Conservation (phyloP, 2,113 vertebrate genomes). For the Boleophthalmus pectinirostris region DNA sequence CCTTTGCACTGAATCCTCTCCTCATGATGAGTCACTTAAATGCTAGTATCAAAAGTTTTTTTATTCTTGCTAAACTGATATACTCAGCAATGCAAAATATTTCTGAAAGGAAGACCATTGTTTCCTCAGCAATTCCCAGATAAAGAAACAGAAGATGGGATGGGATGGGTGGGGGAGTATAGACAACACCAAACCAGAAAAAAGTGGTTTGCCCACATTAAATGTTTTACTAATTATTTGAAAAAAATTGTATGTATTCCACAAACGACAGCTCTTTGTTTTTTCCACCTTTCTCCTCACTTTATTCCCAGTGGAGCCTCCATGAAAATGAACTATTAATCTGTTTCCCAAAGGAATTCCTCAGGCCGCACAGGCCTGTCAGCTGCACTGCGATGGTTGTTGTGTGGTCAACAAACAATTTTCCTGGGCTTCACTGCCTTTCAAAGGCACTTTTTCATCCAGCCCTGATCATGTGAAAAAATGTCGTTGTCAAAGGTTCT, state of each 20-base stretch:
- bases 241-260: neutral
- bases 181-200: conserved; percentile 31
- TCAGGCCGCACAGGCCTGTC: conserved; percentile 71
- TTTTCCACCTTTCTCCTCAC: conserved; percentile 14
- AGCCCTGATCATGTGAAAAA: conserved; percentile 78
- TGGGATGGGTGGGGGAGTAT: conserved; percentile 12
- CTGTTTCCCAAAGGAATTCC: conserved; percentile 81
- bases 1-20: neutral
- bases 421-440: conserved; percentile 82
- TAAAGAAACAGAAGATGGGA: conserved; percentile 41
- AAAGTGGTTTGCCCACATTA: conserved; percentile 21
- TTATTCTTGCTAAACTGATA: conserved; percentile 31
- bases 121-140: conserved; percentile 35
- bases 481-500: conserved; percentile 77
- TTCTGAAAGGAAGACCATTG: conserved; percentile 37
- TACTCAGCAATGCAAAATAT: conserved; percentile 38
- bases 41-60: conserved; percentile 38
- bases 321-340: conserved; percentile 83
- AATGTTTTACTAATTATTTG: neutral
- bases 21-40: neutral
- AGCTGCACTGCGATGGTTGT: conserved; percentile 76
- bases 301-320: conserved; percentile 57
- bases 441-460: conserved; percentile 78
- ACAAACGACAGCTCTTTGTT: conserved; percentile 11
- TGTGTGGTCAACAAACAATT: conserved; percentile 85